These are phyloP conservation scores for Syrphus vitripennis DNA, from an alignment of 2,888 invertebrate species.

Conservation along the genomic window DNA sequence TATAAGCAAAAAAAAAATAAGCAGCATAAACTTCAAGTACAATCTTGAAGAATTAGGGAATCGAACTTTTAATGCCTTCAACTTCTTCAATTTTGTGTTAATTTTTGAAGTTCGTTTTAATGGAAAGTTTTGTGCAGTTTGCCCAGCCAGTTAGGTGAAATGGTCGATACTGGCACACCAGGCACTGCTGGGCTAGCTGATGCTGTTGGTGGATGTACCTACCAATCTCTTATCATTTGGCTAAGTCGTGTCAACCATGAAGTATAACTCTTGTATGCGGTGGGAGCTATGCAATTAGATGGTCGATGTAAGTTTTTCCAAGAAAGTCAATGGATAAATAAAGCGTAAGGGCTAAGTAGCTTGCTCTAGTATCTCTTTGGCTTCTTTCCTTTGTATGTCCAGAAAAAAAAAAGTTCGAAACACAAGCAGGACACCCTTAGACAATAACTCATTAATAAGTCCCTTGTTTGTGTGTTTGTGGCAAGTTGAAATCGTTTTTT, in stretches of 20 bases:
- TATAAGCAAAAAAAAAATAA: slow-evolving; percentile 28
- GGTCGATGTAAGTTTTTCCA: slow-evolving; percentile 30
- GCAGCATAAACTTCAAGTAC: slow-evolving; percentile 59
- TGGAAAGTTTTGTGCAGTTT: slow-evolving; percentile 41
- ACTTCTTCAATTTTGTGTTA: slow-evolving; percentile 70
- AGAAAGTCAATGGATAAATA: slow-evolving; percentile 11
- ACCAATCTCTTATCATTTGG: background rate
- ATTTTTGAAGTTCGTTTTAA: slow-evolving; percentile 70
- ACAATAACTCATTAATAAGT: slow-evolving; percentile 59
- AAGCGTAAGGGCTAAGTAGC: slow-evolving; percentile 11
- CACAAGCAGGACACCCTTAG: slow-evolving; percentile 33
- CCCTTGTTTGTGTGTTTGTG: slow-evolving; percentile 10
- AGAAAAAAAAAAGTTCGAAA: background rate
- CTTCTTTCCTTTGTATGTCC: background rate
- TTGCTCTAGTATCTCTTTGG: background rate
- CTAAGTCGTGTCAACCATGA: slow-evolving; percentile 30
- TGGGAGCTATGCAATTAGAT: slow-evolving; percentile 52
- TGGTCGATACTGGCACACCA: slow-evolving; percentile 12
- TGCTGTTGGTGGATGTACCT: background rate
- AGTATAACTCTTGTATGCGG: slow-evolving; percentile 41
- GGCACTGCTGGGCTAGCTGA: background rate
- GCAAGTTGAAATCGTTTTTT: slow-evolving; percentile 31
- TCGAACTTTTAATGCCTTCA: slow-evolving; percentile 69
- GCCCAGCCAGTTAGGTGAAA: slow-evolving; percentile 34
- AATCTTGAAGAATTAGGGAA: slow-evolving; percentile 70